phyloP scores from a whole-genome alignment of 2,113 vertebrate species.

The Aptenodytes forsteri region DNA sequence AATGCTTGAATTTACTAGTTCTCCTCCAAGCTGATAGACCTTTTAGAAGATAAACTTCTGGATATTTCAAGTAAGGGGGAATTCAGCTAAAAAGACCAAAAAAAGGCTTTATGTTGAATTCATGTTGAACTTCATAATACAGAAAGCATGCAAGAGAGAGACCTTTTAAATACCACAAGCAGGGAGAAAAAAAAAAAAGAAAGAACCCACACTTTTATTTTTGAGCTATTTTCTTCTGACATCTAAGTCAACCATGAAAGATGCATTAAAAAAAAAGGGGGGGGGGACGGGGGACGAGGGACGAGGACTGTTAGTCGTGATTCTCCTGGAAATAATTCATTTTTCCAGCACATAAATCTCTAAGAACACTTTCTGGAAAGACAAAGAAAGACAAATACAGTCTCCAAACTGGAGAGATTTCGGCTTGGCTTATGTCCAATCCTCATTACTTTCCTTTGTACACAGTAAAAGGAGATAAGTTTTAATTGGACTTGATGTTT shows the following conservation, averaged over 20 bases:
- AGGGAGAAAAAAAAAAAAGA: too few species aligned
- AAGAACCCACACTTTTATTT: neutral
- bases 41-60: neutral
- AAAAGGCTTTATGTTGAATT: neutral
- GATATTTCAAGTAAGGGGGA: neutral
- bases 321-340: conserved; percentile 40
- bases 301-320: neutral
- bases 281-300: too few species aligned
- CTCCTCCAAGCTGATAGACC: neutral
- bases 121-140: neutral
- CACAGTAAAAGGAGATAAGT: neutral
- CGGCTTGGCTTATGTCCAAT: conserved; percentile 11
- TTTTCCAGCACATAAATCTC: conserved; percentile 48
- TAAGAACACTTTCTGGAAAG: conserved; percentile 32
- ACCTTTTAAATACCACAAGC: neutral
- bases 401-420: neutral
- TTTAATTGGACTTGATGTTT: conserved; percentile 35
- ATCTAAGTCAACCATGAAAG: neutral
- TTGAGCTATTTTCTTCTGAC: neutral
- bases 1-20: neutral
- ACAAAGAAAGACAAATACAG: conserved; percentile 13
- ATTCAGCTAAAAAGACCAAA: neutral
- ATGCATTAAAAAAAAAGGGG: neutral
- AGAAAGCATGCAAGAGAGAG: neutral
- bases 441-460: conserved; percentile 1